These are phyloP conservation scores for Australoheros facetus DNA, from an alignment of 2,797 vertebrate species.

Conservation along the genomic window DNA sequence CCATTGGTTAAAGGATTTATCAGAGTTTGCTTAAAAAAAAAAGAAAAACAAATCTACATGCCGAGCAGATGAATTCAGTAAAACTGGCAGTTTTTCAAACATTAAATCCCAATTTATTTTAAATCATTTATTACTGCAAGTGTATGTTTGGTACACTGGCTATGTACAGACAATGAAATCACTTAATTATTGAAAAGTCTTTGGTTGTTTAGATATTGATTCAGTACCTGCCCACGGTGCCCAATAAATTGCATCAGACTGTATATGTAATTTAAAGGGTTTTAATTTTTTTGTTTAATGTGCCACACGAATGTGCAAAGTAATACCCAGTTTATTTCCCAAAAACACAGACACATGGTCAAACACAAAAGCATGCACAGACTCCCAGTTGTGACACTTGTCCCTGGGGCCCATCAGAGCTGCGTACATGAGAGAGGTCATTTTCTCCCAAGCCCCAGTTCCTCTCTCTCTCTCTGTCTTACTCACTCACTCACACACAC, in stretches of 20 bases:
- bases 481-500: conserved; percentile 18
- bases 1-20: no score
- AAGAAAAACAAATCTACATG: not conserved
- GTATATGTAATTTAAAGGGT: not conserved
- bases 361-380: conserved; percentile 19
- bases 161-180: not conserved
- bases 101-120: not conserved
- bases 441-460: conserved; percentile 27
- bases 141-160: not conserved
- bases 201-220: not conserved
- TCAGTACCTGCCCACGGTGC: rapidly evolving
- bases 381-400: conserved; percentile 42
- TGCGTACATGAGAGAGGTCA: conserved; percentile 26
- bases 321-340: not conserved
- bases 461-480: not conserved
- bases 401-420: conserved; percentile 59
- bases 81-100: not conserved
- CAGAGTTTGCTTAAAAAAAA: no score
- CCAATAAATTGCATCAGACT: not conserved
- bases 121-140: not conserved
- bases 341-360: conserved; percentile 48
- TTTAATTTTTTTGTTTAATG: not conserved
- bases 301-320: not conserved
- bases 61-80: not conserved
- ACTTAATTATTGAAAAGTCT: not conserved